Percentiles rank a stretch among this genome's conserved stretches.
phyloP scores from a whole-genome alignment of 2,113 vertebrate species.

The Elephantulus edwardii region DNA sequence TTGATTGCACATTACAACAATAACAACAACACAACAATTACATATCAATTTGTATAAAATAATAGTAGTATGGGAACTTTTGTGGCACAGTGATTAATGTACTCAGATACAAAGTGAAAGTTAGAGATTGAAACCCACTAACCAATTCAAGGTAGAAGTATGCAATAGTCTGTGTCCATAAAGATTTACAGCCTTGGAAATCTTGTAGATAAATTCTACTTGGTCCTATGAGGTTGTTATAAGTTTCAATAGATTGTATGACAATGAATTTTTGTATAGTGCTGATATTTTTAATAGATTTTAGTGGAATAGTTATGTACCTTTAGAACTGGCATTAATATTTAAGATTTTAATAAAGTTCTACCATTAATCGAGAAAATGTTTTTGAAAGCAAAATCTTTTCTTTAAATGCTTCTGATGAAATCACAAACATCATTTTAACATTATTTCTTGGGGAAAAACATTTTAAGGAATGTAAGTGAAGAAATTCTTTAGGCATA shows the following conservation, averaged over 20 bases:
- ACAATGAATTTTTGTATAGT: neutral
- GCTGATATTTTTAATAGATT: conserved; percentile 10
- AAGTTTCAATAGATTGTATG: neutral
- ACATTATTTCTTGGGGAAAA: neutral
- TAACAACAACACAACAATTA: too few relatives aligned
- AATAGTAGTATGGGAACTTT: neutral
- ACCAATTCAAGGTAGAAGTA: too few relatives aligned
- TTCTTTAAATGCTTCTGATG: neutral
- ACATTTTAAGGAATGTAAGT: neutral
- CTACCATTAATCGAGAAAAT: neutral
- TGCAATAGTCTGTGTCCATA: neutral
- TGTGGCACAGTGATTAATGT: neutral
- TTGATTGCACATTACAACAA: too few relatives aligned
- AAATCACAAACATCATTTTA: neutral
- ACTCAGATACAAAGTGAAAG: too few relatives aligned
- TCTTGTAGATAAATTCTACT: neutral
- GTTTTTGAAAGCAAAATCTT: neutral
- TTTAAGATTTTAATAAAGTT: neutral
- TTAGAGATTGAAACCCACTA: too few relatives aligned
- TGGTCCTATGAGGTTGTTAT: neutral
- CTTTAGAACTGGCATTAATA: neutral
- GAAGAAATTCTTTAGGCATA: neutral
- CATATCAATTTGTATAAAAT: neutral
- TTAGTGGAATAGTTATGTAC: neutral
- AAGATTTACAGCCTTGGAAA: neutral